A percentile compares a stretch with the other conserved stretches of the same genome.
phyloP scores from a whole-genome alignment of 1,140 invertebrate genomes.

The Nasonia longicornis region DNA sequence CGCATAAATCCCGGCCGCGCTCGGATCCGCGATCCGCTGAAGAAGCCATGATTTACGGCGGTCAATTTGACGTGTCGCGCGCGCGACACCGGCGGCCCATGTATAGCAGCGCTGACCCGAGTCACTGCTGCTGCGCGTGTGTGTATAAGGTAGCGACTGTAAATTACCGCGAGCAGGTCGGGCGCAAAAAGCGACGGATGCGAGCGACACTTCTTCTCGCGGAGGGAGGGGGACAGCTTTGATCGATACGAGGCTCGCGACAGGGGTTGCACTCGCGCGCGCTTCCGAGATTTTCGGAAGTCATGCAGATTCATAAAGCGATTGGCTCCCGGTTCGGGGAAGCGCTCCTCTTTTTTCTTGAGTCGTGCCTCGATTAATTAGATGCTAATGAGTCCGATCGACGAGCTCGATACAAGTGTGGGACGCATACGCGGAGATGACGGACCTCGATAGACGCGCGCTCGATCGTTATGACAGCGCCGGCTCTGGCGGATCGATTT shows the following conservation, averaged over 20 bases:
- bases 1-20: slow-evolving; percentile 64
- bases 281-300: slow-evolving; percentile 45
- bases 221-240: not conserved
- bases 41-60: slow-evolving; percentile 67
- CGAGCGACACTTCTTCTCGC: slow-evolving; percentile 34
- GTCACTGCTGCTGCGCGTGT: not conserved
- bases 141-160: slow-evolving; percentile 13
- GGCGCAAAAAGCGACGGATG: slow-evolving; percentile 35
- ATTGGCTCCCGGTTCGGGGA: slow-evolving; percentile 19
- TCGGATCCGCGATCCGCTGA: slow-evolving; percentile 48
- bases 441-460: too few relatives aligned
- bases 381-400: slow-evolving; percentile 39
- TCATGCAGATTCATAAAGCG: slow-evolving; percentile 47
- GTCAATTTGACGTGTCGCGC: slow-evolving; percentile 68
- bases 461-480: too few relatives aligned
- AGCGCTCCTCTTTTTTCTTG: not conserved
- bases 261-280: slow-evolving; percentile 1
- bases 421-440: not conserved
- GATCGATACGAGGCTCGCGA: slow-evolving; percentile 41
- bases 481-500: not conserved
- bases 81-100: slow-evolving; percentile 48
- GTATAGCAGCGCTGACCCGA: slow-evolving; percentile 12
- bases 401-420: slow-evolving; percentile 10
- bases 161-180: slow-evolving; percentile 39
- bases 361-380: slow-evolving; percentile 34